Evolutionary conservation across 2,113 vertebrate species (phyloP), one percentile per base, ranked within the genome.

Genomic region (Seriola quinqueradiata): DNA sequence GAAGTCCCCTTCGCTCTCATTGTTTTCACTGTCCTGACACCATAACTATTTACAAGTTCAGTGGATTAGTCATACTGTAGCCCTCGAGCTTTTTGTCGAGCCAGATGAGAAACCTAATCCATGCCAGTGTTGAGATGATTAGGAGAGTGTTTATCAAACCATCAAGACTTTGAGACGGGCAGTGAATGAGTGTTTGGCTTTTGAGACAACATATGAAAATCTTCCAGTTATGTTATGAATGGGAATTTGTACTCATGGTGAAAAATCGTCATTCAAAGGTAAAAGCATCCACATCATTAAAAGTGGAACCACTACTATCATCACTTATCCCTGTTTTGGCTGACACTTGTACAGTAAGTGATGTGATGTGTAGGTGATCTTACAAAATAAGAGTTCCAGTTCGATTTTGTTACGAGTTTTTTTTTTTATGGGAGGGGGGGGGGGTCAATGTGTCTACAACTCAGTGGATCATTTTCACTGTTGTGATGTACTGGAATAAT

Each of bases 1-100:
- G 94, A 95, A 95, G 95, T 95, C 90, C 92, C 91, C 92, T 93
- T 90, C 70, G 75, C 87, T 92, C 93, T 93, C 92, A 94, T 93
- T 95, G 94, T 95, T 95, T 93, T 95, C 90, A 93, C 93, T 95
- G 89, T 77, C 87, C 91, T 91, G 87, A 93, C 92, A 94, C 92
- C 85, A 92, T 94, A 94, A 94, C 89, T 92, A 93, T 95, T 94
- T 93, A 94, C 91, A 93, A 93, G 88, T 94, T 95, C 91, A 94
- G 82, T 91, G 92, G 93, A 93, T 95, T 95, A 95, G 94, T 93
- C 91, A 93, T 95, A 94, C 90, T 91, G 90, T 93, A 92, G 93
- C 91, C 89, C 86, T 89, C 21, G 71, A 72, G 86, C 87, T 92
- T 95, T 95, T 93, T 92, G 84, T 86, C 42, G 3, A 90, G 84